These are phyloP conservation scores for Crotalus tigris DNA, from an alignment of 2,113 vertebrate species.

Conservation along the genomic window DNA sequence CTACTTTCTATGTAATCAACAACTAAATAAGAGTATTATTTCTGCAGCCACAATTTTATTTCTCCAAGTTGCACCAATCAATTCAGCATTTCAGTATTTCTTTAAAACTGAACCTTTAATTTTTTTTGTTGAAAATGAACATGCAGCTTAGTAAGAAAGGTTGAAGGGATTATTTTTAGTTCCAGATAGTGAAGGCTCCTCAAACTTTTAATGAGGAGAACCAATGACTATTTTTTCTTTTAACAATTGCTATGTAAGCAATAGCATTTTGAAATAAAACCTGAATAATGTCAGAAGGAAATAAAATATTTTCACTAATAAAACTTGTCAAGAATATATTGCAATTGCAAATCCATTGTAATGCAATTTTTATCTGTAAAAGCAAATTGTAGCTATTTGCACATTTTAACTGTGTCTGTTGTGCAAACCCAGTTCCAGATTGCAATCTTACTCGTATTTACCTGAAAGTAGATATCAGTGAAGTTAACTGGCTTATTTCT, in stretches of 20 bases:
- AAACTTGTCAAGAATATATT: slow-evolving; percentile 20
- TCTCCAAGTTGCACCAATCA: not conserved
- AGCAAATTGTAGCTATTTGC: slow-evolving; percentile 1
- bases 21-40: slow-evolving; percentile 19
- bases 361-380: slow-evolving; percentile 7
- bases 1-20: not conserved
- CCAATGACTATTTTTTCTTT: slow-evolving; percentile 29
- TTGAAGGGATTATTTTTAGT: slow-evolving; percentile 44
- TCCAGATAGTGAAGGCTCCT: slow-evolving; percentile 38
- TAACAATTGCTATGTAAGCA: slow-evolving; percentile 5
- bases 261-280: slow-evolving; percentile 22
- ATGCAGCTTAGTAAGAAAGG: slow-evolving; percentile 49
- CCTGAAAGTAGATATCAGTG: not conserved
- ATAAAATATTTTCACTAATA: slow-evolving; percentile 24
- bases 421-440: not conserved
- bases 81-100: slow-evolving; percentile 32
- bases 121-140: slow-evolving; percentile 39
- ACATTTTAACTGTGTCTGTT: not conserved
- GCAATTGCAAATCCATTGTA: not conserved
- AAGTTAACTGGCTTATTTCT: not conserved
- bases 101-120: slow-evolving; percentile 35
- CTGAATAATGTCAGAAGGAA: slow-evolving; percentile 38
- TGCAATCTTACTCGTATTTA: not conserved
- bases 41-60: not conserved
- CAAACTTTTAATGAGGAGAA: slow-evolving; percentile 57